Conservation (phyloP, 2,888 invertebrate genomes). For the Prosopocoilus inquinatus region DNA sequence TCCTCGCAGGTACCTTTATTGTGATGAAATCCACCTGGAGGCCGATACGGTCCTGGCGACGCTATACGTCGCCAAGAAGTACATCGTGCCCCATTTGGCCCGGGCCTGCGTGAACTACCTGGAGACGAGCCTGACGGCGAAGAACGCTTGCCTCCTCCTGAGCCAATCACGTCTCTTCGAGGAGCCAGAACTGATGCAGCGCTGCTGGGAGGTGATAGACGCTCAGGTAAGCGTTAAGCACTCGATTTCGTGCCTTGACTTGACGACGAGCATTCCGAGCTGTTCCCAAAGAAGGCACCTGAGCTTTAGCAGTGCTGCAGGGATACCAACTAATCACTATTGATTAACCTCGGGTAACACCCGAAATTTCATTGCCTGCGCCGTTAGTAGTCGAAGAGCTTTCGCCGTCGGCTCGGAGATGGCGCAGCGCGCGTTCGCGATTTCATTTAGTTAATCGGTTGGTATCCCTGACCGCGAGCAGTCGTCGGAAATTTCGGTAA, state of each 20-base stretch:
- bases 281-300: conserved; percentile 39
- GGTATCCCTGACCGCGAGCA: no score
- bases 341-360: conserved; percentile 7
- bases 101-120: conserved; percentile 92
- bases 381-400: background rate
- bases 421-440: no score
- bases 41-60: conserved; percentile 94
- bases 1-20: conserved; percentile 81
- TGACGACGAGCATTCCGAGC: conserved; percentile 29
- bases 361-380: background rate
- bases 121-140: conserved; percentile 92
- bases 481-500: no score
- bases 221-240: conserved; percentile 75
- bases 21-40: conserved; percentile 93
- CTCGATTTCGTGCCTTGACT: conserved; percentile 46
- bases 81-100: conserved; percentile 92
- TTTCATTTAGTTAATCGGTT: no score
- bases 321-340: background rate
- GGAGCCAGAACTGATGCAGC: conserved; percentile 94
- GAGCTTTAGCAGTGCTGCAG: conserved; percentile 36
- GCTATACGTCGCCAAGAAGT: conserved; percentile 94
- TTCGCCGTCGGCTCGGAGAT: no score
- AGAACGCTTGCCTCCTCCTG: conserved; percentile 92
- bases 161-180: conserved; percentile 95
- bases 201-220: conserved; percentile 97